Evolutionary conservation across 1,140 invertebrate genomes (phyloP).

Genomic region (Choristoneura fumiferana): DNA sequence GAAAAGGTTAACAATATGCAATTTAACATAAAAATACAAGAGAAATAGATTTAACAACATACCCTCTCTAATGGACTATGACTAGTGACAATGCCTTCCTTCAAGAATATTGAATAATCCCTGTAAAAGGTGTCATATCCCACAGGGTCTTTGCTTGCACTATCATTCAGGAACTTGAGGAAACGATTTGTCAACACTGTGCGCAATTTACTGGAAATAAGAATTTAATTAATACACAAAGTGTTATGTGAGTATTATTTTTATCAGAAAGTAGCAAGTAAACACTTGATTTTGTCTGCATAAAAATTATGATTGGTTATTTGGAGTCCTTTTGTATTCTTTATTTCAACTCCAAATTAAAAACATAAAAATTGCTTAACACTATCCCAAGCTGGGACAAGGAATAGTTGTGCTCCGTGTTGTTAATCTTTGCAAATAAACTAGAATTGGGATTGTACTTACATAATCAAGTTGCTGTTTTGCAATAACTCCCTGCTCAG

Average conservation of each 20-base stretch:
- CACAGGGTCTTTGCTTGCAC: conserved; percentile 89
- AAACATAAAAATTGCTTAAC: no score
- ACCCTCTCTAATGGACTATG: conserved; percentile 90
- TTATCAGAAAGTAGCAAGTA: no score
- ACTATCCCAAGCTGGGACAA: no score
- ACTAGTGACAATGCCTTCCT: conserved; percentile 95
- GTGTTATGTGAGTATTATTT: not conserved
- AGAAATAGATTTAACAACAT: conserved; percentile 39
- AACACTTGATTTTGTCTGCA: no score
- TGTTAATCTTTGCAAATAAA: no score
- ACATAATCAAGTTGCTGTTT: conserved; percentile 94
- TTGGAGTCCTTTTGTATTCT: no score
- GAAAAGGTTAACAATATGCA: conserved; percentile 12
- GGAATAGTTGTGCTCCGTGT: no score
- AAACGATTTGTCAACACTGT: conserved; percentile 91
- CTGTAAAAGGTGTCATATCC: conserved; percentile 93
- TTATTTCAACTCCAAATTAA: no score
- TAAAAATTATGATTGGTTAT: no score
- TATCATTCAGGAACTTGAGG: conserved; percentile 92
- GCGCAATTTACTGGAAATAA: conserved; percentile 87
- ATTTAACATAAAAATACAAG: no score
- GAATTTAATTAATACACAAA: conserved; percentile 21
- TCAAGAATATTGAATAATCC: conserved; percentile 95
- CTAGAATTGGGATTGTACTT: conserved; percentile 41
- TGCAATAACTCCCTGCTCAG: conserved; percentile 96